These are phyloP conservation scores for Catajapyx aquilonaris DNA, from an alignment of 1,140 invertebrate species.

Conservation along the genomic window DNA sequence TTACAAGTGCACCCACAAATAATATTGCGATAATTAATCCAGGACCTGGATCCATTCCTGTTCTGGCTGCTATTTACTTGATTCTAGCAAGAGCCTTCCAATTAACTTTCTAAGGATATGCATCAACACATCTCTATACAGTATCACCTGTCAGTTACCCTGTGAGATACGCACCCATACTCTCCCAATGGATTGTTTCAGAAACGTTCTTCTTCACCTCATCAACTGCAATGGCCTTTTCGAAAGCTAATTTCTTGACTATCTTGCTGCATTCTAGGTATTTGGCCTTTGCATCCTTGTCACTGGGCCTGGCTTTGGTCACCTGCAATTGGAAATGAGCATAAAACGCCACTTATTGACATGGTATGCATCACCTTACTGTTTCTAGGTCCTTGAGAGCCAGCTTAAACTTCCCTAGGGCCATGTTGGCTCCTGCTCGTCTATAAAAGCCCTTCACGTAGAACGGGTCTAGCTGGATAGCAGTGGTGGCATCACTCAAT, in stretches of 20 bases:
- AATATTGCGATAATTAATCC: too few species aligned
- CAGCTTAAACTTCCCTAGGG: constrained; percentile 88
- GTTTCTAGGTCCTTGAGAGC: constrained; percentile 93
- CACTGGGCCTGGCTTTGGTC: constrained; percentile 69
- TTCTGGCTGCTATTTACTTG: too few species aligned
- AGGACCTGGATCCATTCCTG: too few species aligned
- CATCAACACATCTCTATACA: too few species aligned
- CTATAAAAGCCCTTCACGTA: constrained; percentile 93
- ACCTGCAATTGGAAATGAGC: constrained; percentile 32
- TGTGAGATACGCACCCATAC: constrained; percentile 68
- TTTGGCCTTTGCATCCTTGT: constrained; percentile 87
- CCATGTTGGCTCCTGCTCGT: constrained; percentile 89
- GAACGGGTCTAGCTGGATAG: constrained; percentile 68
- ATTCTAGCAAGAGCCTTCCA: too few species aligned
- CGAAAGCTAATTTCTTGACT: constrained; percentile 82
- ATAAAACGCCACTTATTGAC: constrained; percentile 6
- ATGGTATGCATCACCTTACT: constrained; percentile 28
- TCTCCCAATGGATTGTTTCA: constrained; percentile 68
- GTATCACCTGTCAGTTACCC: too few species aligned
- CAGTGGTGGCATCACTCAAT: constrained; percentile 70
- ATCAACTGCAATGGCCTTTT: constrained; percentile 90
- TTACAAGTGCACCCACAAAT: too few species aligned
- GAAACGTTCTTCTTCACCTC: constrained; percentile 66
- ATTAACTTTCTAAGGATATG: too few species aligned
- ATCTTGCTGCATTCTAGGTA: constrained; percentile 91